Base-by-base conservation (phyloP, 2,888 invertebrate species). In the Halictus ligatus region DNA sequence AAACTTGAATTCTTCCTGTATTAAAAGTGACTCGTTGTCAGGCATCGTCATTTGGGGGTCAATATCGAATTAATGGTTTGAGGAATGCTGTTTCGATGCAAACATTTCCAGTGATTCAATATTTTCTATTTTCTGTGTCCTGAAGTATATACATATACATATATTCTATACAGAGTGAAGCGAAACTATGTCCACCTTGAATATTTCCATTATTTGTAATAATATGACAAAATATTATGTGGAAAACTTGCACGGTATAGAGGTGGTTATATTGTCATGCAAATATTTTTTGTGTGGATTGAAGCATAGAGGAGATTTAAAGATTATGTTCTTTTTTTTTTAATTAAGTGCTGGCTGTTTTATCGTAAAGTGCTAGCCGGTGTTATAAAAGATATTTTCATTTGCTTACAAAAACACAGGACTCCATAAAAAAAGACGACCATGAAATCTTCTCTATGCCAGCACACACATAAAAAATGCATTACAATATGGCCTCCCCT, bases 1-100 rank as follows among this genome's bases (percentile, higher is more conserved):
- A 0, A 40, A 72, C n/a, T 18, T 2, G 69, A 50, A 8, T 5
- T 64, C 18, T 29, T 64, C 15, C 18, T 29, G 64, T 8, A 15
- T 64, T 3, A 29, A 13, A 50, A 50, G 1, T 18, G 18, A 50
- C 50, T 18, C 6, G 6, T 43, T 43, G 43, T 43, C 43, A 43
- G 50, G 18, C 54, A 54, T 12, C 60, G 69, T 69, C 69, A 35
- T 21, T 18, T 21, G 8, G 18, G 18, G 29, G 4, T 35, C 1
- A 29, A 29, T 18, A 35, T 67, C 29, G 3, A 40, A 21, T 35
- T 21, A 46, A 84, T 64, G 81, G 90, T 89, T 78, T 90, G 90
- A 89, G 90, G 90, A 90, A 90, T 88, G 81, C 88, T 89, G 84
- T 67, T 78, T 80, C 80, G 84, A 84, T 78, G 64, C 69, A 80